phyloP scores from a whole-genome alignment of 1,140 invertebrate genomes.

The Forficula auricularia region DNA sequence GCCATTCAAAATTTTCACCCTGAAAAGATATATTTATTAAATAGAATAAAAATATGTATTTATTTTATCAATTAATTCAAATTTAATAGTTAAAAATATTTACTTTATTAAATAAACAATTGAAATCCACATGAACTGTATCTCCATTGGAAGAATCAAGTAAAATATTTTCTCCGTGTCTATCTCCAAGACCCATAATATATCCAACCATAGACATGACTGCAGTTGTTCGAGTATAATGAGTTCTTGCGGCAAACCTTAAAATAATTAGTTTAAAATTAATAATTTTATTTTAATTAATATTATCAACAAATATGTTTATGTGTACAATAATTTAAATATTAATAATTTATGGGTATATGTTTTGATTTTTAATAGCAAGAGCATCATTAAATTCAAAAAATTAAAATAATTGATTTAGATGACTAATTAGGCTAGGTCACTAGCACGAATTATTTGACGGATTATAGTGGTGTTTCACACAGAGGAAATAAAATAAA shows the following conservation, averaged over 20 bases:
- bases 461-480: no score
- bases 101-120: constrained; percentile 87
- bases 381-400: not conserved
- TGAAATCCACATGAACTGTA: constrained; percentile 94
- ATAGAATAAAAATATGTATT: constrained; percentile 5
- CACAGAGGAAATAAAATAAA: no score
- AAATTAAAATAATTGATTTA: no score
- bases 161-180: constrained; percentile 94
- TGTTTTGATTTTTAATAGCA: not conserved
- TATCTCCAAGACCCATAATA: constrained; percentile 88
- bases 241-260: constrained; percentile 64
- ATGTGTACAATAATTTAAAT: not conserved
- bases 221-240: constrained; percentile 78
- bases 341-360: not conserved
- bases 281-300: not conserved
- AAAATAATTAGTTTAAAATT: constrained; percentile 6
- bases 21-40: constrained; percentile 19
- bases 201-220: constrained; percentile 99
- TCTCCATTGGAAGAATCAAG: constrained; percentile 83
- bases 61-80: constrained; percentile 1
- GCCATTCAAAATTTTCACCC: constrained; percentile 73
- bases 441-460: no score
- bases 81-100: constrained; percentile 5
- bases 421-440: no score
- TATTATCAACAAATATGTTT: not conserved